Base-by-base conservation (phyloP, 1,140 invertebrate species). In the Polyergus mexicanus region DNA sequence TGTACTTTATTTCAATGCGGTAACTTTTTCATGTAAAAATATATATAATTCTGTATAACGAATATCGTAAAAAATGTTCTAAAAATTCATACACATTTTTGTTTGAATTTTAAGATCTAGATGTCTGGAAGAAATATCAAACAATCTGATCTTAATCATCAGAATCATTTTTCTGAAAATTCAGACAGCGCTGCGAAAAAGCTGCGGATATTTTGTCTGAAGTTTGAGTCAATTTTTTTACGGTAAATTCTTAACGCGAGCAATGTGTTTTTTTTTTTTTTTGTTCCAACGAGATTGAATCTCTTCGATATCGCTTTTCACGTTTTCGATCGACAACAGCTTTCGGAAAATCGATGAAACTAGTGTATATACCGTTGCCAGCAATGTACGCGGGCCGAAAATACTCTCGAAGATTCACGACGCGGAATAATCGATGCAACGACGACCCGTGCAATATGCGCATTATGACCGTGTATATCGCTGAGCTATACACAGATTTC, bases 391-490 rank as follows among this genome's bases (percentile, higher is more conserved):
- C 7, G 51, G 47, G 44, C 56, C 62, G 71, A 60, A 85, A 69
- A 74, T 28, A 56, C 84, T 74, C 89, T 68, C 77, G 62, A 76
- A 88, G 90, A 89, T 89, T 89, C 89, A 90, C 86, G 91, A 90
- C 90, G 91, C 72, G 90, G 91, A 92, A 92, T 92, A 92, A 92
- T 91, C 90, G 47, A 51, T 51, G 47, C 89, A 60, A 38, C 63
- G 77, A 85, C 77, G 86, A 90, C 68, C 72, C 76, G 81, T 86
- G 87, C 68, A 88, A 87, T 84, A 76, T 77, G 81, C 80, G 90
- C 75, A 91, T 88, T 90, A 86, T 84, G 86, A 74, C 25, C 41
- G 63, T 41, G 72, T 51, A 85, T 81, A 72, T 86, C 76, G 84
- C 62, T 35, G 47, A 28, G 28, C 84, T 80, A 85, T 86, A 90